Percentiles rank a stretch among this genome's conserved stretches.
These are phyloP conservation scores for Caenorhabditis inopinata DNA, from an alignment of 1,140 invertebrate genomes.

Conservation along the genomic window DNA sequence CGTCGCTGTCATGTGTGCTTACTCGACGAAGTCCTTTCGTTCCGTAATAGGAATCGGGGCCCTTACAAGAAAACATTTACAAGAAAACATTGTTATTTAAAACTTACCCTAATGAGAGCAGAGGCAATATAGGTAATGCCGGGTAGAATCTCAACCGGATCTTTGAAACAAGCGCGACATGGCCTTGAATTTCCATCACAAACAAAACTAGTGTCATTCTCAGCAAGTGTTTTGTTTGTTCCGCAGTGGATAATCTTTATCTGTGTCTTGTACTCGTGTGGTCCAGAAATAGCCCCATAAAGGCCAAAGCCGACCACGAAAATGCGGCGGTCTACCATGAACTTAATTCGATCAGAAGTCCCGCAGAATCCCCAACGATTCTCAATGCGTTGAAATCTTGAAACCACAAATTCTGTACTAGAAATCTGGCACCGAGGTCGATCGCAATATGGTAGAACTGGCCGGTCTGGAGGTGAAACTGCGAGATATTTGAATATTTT, in stretches of 20 bases:
- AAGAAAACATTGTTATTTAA: slow-evolving; percentile 10
- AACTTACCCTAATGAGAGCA: slow-evolving; percentile 76
- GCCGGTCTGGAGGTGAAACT: slow-evolving; percentile 68
- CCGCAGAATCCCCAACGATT: slow-evolving; percentile 84
- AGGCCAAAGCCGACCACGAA: slow-evolving; percentile 84
- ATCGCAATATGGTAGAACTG: slow-evolving; percentile 68
- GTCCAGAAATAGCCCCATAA: slow-evolving; percentile 82
- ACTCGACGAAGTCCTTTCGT: slow-evolving; percentile 79
- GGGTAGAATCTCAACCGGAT: slow-evolving; percentile 80
- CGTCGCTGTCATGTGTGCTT: slow-evolving; percentile 73
- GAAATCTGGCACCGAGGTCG: slow-evolving; percentile 76
- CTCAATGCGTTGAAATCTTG: slow-evolving; percentile 79
- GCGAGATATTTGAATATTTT: not conserved
- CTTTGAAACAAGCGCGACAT: slow-evolving; percentile 84
- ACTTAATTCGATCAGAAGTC: slow-evolving; percentile 81
- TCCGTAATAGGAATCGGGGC: slow-evolving; percentile 84
- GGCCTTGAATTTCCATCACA: slow-evolving; percentile 80
- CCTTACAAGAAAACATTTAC: slow-evolving; percentile 74
- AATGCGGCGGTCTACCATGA: slow-evolving; percentile 79
- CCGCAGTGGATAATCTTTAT: slow-evolving; percentile 75
- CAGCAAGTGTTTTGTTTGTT: slow-evolving; percentile 77
- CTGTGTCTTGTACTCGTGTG: slow-evolving; percentile 74
- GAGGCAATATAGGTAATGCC: slow-evolving; percentile 81
- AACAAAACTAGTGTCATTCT: slow-evolving; percentile 77
- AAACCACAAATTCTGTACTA: slow-evolving; percentile 80